phyloP scores from a whole-genome alignment of 2,888 invertebrate species.

The Penaeus monodon region DNA sequence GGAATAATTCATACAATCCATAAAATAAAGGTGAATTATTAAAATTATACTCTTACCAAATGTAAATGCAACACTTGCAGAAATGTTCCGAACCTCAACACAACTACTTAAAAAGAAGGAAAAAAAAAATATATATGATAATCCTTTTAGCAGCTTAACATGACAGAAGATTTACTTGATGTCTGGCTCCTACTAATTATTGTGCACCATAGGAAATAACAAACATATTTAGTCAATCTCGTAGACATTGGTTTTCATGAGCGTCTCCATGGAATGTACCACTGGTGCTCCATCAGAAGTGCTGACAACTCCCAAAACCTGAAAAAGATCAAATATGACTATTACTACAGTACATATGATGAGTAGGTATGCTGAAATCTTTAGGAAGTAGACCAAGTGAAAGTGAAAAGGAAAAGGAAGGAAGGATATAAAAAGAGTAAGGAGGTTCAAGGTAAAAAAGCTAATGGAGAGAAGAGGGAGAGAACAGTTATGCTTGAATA shows the following conservation, averaged over 20 bases:
- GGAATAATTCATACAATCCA: too few relatives aligned
- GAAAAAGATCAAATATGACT: background rate
- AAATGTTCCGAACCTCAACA: too few relatives aligned
- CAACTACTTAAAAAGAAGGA: too few relatives aligned
- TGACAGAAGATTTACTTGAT: background rate
- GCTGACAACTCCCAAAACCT: constrained; percentile 62
- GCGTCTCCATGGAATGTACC: constrained; percentile 54
- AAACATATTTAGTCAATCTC: constrained; percentile 47
- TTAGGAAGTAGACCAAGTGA: background rate
- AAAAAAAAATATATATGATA: background rate
- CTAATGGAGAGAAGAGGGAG: too few relatives aligned
- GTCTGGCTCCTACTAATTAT: background rate
- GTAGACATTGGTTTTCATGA: constrained; percentile 53
- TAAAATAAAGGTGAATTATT: too few relatives aligned
- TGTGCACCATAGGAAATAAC: background rate
- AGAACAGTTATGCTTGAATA: background rate
- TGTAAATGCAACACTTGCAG: too few relatives aligned
- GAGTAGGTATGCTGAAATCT: background rate
- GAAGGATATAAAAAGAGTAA: background rate
- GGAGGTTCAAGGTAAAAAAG: too few relatives aligned
- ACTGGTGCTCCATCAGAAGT: constrained; percentile 57
- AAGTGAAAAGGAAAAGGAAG: background rate
- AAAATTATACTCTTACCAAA: too few relatives aligned
- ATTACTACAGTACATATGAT: background rate
- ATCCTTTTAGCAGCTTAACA: background rate